These are phyloP conservation scores for Acanthurus tractus DNA, from an alignment of 2,797 vertebrate species.

Conservation along the genomic window DNA sequence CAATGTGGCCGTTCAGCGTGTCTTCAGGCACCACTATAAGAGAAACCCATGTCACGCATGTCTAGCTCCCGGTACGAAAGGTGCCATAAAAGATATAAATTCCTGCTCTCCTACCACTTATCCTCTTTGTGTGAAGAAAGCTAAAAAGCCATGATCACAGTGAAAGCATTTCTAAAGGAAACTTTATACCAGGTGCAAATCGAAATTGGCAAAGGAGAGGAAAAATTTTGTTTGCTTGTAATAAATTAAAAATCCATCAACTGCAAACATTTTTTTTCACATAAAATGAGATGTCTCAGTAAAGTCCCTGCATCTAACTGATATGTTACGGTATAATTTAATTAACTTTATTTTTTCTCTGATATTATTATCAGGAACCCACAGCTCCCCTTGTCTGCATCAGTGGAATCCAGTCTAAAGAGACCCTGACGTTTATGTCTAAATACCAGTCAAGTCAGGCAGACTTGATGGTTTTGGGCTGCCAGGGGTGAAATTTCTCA, in stretches of 20 bases:
- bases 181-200: background rate
- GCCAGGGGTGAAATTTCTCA: slow-evolving; percentile 12
- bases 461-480: slow-evolving; percentile 2
- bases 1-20: background rate
- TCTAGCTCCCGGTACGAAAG: background rate
- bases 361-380: background rate
- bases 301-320: no score
- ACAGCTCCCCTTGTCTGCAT: slow-evolving; percentile 2
- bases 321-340: no score
- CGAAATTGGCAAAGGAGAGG: no score
- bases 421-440: slow-evolving; percentile 4
- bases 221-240: no score
- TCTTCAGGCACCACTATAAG: background rate
- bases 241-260: no score
- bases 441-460: slow-evolving; percentile 17
- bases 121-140: background rate
- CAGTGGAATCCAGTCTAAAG: background rate
- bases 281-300: no score
- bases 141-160: slow-evolving; percentile 8
- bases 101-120: background rate
- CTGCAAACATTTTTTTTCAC: no score
- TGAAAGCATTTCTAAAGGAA: slow-evolving; percentile 1
- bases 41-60: background rate
- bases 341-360: background rate
- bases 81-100: background rate